Conservation (phyloP, 2,888 invertebrate genomes). For the Spodoptera picta region DNA sequence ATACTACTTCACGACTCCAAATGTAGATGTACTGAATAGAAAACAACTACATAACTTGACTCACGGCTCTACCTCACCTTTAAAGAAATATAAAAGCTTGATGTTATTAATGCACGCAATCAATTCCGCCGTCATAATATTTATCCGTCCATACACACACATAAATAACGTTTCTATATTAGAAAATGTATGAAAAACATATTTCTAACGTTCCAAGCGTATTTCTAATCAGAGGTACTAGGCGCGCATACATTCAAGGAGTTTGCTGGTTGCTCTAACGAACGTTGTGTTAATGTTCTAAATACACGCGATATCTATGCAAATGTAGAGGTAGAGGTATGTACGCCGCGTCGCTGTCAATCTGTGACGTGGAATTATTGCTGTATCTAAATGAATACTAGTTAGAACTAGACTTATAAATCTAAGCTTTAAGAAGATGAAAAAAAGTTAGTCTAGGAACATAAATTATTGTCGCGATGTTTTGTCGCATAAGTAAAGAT, state of each 20-base stretch:
- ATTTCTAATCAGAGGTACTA: constrained; percentile 52
- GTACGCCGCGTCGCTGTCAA: constrained; percentile 27
- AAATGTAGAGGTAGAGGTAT: no score
- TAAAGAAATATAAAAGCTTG: no score
- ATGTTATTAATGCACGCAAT: no score
- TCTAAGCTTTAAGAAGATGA: not conserved
- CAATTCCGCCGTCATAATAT: no score
- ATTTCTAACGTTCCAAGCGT: constrained; percentile 32
- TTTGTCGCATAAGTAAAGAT: no score
- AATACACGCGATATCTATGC: constrained; percentile 53
- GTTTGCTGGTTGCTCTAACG: constrained; percentile 44
- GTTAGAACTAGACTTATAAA: constrained; percentile 12
- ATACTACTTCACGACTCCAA: no score
- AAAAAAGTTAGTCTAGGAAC: not conserved
- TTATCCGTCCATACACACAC: not conserved
- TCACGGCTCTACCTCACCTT: no score
- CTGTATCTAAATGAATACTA: constrained; percentile 2
- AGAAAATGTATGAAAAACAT: constrained; percentile 12
- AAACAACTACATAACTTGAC: no score
- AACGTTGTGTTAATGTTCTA: constrained; percentile 47
- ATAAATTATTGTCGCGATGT: no score
- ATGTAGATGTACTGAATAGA: no score
- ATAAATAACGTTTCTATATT: constrained; percentile 1
- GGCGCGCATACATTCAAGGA: constrained; percentile 39
- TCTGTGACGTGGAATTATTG: constrained; percentile 38